phyloP scores from a whole-genome alignment of 1,140 invertebrate species.

The Mercenaria mercenaria region DNA sequence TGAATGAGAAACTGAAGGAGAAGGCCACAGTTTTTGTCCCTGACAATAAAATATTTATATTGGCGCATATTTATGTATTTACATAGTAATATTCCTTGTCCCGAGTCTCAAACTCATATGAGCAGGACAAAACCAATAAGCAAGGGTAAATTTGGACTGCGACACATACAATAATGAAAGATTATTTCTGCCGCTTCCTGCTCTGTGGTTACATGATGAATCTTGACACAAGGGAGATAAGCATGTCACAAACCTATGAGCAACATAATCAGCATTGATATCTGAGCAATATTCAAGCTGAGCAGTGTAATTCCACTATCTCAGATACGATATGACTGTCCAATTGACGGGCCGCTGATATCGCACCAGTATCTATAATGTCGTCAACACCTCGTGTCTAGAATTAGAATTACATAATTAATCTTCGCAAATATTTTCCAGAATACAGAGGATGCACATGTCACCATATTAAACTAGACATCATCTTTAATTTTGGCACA shows the following conservation, averaged over 20 bases:
- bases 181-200: not conserved
- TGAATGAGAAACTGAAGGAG: too few species aligned
- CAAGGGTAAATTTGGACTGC: too few species aligned
- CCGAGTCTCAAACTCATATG: too few species aligned
- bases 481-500: conserved; percentile 6
- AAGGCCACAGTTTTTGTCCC: too few species aligned
- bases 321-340: not conserved
- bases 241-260: not conserved
- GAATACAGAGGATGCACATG: not conserved
- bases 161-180: too few species aligned
- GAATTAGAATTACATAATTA: conserved; percentile 24
- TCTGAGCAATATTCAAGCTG: conserved; percentile 6
- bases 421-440: not conserved
- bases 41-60: too few species aligned
- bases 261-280: conserved; percentile 25
- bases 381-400: conserved; percentile 35
- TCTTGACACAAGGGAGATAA: conserved; percentile 34
- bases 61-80: too few species aligned
- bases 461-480: conserved; percentile 1
- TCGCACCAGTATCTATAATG: not conserved
- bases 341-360: conserved; percentile 19
- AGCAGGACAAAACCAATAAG: too few species aligned
- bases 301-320: conserved; percentile 28
- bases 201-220: conserved; percentile 3
- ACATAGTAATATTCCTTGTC: too few species aligned